Evolutionary conservation across 2,797 vertebrate species (phyloP).

Genomic region (Notoglanidium macrostoma): DNA sequence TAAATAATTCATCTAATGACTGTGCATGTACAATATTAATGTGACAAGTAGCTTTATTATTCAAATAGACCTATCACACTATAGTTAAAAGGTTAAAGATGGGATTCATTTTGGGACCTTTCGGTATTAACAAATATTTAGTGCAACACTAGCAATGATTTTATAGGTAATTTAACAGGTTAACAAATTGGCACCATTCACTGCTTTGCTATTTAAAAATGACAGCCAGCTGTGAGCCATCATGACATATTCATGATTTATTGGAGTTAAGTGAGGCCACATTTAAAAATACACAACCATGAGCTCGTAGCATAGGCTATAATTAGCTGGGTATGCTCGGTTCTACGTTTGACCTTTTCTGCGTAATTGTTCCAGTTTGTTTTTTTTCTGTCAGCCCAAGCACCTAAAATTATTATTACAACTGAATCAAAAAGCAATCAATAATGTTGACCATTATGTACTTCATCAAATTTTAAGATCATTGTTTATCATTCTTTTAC

Average conservation of each 20-base stretch:
- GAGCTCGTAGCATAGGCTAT: constrained; percentile 34
- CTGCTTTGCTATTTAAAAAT: neutral
- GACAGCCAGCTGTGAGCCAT: neutral
- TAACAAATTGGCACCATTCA: neutral
- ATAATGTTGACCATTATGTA: neutral
- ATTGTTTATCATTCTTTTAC: neutral
- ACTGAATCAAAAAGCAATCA: neutral
- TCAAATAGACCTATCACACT: neutral
- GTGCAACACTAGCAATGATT: neutral
- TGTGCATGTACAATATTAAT: neutral
- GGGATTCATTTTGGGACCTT: neutral
- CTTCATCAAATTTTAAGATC: neutral
- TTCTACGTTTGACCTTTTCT: neutral
- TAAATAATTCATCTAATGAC: constrained; percentile 10
- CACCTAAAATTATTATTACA: neutral
- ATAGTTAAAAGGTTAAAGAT: too few species aligned
- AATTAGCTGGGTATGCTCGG: constrained; percentile 33
- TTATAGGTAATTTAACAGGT: neutral
- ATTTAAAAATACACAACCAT: constrained; percentile 44
- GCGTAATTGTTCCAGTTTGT: neutral
- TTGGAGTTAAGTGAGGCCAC: constrained; percentile 22
- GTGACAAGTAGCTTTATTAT: neutral
- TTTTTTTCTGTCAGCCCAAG: neutral
- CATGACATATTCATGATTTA: constrained; percentile 30
- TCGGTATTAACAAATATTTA: neutral